Evolutionary conservation across 2,797 vertebrate genomes (phyloP).

Genomic region (Odontamblyopus rebecca): DNA sequence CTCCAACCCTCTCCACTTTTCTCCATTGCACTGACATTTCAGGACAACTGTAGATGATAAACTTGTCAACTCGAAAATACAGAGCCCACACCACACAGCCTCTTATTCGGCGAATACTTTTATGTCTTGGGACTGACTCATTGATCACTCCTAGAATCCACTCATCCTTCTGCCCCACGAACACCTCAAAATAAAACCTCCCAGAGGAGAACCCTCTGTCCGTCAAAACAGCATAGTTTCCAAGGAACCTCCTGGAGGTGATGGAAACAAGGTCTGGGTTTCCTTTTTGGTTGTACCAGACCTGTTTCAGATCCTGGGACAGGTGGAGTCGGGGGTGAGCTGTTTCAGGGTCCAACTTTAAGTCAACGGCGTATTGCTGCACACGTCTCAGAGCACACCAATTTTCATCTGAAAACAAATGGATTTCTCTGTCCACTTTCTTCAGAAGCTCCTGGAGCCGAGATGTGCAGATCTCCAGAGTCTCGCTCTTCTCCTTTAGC

Average conservation of each 20-base stretch:
- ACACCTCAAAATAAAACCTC: slow-evolving; percentile 62
- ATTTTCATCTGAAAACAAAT: slow-evolving; percentile 17
- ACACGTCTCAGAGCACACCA: slow-evolving; percentile 10
- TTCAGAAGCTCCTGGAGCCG: slow-evolving; percentile 23
- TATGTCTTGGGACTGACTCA: slow-evolving; percentile 29
- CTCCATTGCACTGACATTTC: slow-evolving; percentile 11
- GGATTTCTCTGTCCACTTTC: slow-evolving; percentile 17
- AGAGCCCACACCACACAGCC: slow-evolving; percentile 51
- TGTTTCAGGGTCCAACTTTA: slow-evolving; percentile 40
- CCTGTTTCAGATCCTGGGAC: slow-evolving; percentile 36
- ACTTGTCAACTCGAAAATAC: slow-evolving; percentile 32
- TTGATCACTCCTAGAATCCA: slow-evolving; percentile 55
- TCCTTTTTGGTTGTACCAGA: slow-evolving; percentile 23
- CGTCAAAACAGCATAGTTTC: slow-evolving; percentile 38
- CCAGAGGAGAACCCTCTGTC: slow-evolving; percentile 11
- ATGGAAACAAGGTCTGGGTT: slow-evolving; percentile 13
- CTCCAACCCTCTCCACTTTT: slow-evolving; percentile 47
- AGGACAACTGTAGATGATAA: slow-evolving; percentile 9
- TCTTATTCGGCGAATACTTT: accelerated
- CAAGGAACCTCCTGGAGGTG: slow-evolving; percentile 22
- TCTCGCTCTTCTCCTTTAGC: not conserved
- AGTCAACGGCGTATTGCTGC: slow-evolving; percentile 29
- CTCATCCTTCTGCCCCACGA: slow-evolving; percentile 36
- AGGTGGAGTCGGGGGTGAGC: slow-evolving; percentile 49
- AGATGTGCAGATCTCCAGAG: slow-evolving; percentile 16